Base-by-base conservation (phyloP, 1,140 invertebrate genomes). In the Triops cancriformis region DNA sequence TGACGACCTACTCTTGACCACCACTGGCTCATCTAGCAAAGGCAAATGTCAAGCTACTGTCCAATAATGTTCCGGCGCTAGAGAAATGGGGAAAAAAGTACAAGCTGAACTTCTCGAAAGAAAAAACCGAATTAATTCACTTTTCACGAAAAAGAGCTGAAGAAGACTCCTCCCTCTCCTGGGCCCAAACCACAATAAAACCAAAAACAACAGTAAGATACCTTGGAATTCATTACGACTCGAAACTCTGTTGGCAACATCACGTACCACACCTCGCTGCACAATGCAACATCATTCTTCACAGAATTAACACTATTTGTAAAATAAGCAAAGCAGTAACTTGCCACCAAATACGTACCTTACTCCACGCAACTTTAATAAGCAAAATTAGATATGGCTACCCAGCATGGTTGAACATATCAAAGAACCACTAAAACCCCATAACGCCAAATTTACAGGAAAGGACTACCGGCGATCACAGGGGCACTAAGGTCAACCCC, bases 101-200 rank as follows among this genome's bases (percentile, higher is more conserved):
- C n/a, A n/a, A n/a, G 74, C 28, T 75, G 26, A 75, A 26, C 28
- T 75, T 75, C 42, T 41, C 28, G 12, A 31, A 75, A 31, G 18
- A 31, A 10, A 75, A 75, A 37, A 75, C 74, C n/a, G 74, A 75
- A 75, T 75, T 75, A 31, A 75, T 75, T 42, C 4, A 75, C n/a
- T 75, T 75, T 31, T 41, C n/a, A 31, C 26, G 74, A 1, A 75
- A 73, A 73, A 26, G 73, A 75, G 6, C 1, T 41, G 2, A 31
- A 31, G 42, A 23, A 75, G 42, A 31, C 2, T 42, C 42, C 28
- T 75, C 5, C 2, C 74, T 75, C 1, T 41, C 74, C 28, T 37
- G 74, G 74, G 74, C 11, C 1, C 28, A 75, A 31, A 75, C 26
- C n/a, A 37, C 42, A 1, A 75, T 37, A 23, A 37, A 26, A 42